Evolutionary conservation across 1,140 invertebrate species (phyloP).

Genomic region (Drosophila parvula): DNA sequence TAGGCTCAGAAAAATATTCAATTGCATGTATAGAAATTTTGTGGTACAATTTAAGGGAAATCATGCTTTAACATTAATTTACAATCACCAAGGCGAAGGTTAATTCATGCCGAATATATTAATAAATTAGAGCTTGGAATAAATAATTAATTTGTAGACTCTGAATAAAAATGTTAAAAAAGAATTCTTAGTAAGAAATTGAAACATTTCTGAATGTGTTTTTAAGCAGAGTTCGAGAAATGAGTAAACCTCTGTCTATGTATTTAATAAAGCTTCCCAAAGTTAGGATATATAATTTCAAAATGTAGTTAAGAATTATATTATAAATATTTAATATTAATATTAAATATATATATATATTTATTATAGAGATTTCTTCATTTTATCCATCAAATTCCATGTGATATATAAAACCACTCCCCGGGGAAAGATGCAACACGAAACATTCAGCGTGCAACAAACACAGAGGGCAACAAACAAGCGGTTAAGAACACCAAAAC

Average conservation of each 20-base stretch:
- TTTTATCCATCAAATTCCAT: neutral
- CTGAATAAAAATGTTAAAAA: neutral
- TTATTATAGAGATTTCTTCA: too few relatives aligned
- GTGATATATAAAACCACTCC: too few relatives aligned
- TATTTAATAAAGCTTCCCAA: neutral
- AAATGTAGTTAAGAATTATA: neutral
- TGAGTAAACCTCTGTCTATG: neutral
- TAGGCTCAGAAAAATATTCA: neutral
- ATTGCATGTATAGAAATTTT: neutral
- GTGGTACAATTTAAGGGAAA: neutral
- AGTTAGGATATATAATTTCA: neutral
- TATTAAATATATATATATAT: too few relatives aligned
- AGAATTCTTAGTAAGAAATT: neutral
- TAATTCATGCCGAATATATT: constrained; percentile 16
- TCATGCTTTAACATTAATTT: constrained; percentile 6
- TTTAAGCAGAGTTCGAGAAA: neutral
- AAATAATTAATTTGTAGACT: neutral
- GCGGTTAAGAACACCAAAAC: constrained; percentile 37
- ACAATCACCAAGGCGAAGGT: neutral
- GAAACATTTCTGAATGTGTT: neutral
- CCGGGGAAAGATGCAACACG: neutral
- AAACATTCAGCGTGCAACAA: constrained; percentile 32
- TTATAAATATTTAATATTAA: neutral
- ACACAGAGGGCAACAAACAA: constrained; percentile 15
- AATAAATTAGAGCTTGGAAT: neutral